Evolutionary conservation across 2,113 vertebrate species (phyloP).

Genomic region (Menidia beryllina): DNA sequence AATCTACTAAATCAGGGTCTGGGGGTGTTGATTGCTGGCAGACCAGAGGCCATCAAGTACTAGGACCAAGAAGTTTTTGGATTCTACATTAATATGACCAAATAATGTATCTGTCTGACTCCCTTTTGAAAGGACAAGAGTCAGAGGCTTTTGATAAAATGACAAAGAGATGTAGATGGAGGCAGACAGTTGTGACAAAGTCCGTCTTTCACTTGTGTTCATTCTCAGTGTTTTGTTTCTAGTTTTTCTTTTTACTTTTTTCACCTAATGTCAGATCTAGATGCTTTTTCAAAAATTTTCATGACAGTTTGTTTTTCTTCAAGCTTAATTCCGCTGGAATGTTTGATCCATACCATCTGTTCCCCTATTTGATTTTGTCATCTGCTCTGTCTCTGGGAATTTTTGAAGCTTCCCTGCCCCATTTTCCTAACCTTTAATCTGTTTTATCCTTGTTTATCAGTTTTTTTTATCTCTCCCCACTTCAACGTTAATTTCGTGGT

Average conservation of each 20-base stretch:
- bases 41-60: constrained; percentile 23
- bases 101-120: constrained; percentile 17
- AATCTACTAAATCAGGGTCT: constrained; percentile 10
- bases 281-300: constrained; percentile 9
- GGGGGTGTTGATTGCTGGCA: constrained; percentile 5
- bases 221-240: neutral
- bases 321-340: constrained; percentile 24
- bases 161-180: neutral
- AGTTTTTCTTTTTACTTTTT: constrained; percentile 9
- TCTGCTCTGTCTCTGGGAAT: constrained; percentile 5
- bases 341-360: constrained; percentile 17
- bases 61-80: constrained; percentile 22
- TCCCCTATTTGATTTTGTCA: constrained; percentile 37
- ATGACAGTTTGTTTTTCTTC: constrained; percentile 13
- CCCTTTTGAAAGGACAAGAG: constrained; percentile 19
- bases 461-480: constrained; percentile 5
- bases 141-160: constrained; percentile 10
- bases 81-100: constrained; percentile 27
- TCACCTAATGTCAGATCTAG: constrained; percentile 6
- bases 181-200: neutral
- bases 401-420: constrained; percentile 9
- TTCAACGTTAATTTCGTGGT: neutral
- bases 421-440: constrained; percentile 11
- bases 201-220: neutral
- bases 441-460: neutral